These are phyloP conservation scores for Pionites leucogaster DNA, from an alignment of 2,113 vertebrate species.

Conservation along the genomic window DNA sequence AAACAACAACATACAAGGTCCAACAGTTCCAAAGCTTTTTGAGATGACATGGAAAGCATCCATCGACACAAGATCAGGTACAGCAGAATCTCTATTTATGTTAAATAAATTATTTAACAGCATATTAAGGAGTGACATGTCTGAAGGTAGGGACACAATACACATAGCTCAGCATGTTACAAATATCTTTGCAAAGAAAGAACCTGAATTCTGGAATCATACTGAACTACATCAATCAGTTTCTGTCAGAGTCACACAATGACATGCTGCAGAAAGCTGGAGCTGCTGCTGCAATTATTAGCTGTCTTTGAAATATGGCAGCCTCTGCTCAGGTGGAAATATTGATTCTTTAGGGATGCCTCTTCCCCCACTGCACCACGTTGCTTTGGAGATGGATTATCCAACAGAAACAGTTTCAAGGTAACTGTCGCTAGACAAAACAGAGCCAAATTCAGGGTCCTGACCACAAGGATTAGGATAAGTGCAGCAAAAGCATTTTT, in stretches of 20 bases:
- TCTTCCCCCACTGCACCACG: neutral
- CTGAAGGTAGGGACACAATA: neutral
- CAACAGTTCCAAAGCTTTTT: neutral
- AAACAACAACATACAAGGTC: neutral
- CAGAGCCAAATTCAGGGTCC: neutral
- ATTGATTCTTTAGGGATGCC: neutral
- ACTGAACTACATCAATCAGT: neutral
- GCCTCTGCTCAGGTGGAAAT: neutral
- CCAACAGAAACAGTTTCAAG: neutral
- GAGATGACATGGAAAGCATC: neutral
- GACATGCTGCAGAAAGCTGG: neutral
- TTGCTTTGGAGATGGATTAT: neutral
- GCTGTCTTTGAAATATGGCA: neutral
- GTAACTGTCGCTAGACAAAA: slow-evolving; percentile 22
- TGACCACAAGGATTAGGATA: neutral
- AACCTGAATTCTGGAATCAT: neutral
- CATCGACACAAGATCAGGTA: neutral
- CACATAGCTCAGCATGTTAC: neutral
- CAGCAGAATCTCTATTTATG: neutral
- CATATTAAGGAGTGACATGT: neutral
- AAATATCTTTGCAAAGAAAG: neutral
- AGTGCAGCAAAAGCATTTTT: neutral
- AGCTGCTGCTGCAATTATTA: neutral
- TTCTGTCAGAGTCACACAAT: neutral
- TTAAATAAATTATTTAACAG: neutral